phyloP scores from a whole-genome alignment of 2,888 invertebrate species.

The Anthophora plumipes region DNA sequence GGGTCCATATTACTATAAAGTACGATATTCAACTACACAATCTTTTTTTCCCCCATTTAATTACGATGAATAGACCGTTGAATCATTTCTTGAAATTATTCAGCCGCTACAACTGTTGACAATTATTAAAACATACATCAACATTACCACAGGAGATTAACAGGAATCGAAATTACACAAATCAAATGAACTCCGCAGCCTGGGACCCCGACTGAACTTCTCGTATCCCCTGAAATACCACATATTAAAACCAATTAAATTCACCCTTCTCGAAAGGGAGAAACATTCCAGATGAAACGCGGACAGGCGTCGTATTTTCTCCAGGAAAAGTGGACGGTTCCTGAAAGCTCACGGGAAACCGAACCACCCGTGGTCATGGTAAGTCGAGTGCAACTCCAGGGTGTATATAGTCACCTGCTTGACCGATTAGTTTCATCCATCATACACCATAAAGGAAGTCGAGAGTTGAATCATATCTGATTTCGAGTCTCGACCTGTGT shows the following conservation, averaged over 20 bases:
- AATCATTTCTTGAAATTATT: no score
- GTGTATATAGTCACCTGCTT: constrained; percentile 65
- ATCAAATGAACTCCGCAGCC: background rate
- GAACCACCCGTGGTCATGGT: constrained; percentile 65
- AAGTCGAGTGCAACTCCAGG: constrained; percentile 44
- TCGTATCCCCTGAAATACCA: background rate
- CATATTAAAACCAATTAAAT: constrained; percentile 29
- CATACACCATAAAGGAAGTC: constrained; percentile 67
- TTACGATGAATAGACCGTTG: no score
- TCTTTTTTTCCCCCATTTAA: no score
- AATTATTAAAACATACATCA: background rate
- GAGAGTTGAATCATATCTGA: constrained; percentile 72
- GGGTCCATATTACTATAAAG: no score
- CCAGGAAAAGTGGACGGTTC: background rate
- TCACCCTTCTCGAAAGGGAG: background rate
- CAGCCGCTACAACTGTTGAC: no score
- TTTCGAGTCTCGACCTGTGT: constrained; percentile 73
- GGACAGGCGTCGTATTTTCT: constrained; percentile 11
- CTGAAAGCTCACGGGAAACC: constrained; percentile 29
- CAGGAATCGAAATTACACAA: background rate
- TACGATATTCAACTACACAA: no score
- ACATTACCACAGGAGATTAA: background rate
- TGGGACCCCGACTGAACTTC: background rate
- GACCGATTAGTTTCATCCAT: constrained; percentile 80
- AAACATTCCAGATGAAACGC: constrained; percentile 21